These are phyloP conservation scores for Lamproptera curius DNA, from an alignment of 2,888 invertebrate species.

Conservation along the genomic window DNA sequence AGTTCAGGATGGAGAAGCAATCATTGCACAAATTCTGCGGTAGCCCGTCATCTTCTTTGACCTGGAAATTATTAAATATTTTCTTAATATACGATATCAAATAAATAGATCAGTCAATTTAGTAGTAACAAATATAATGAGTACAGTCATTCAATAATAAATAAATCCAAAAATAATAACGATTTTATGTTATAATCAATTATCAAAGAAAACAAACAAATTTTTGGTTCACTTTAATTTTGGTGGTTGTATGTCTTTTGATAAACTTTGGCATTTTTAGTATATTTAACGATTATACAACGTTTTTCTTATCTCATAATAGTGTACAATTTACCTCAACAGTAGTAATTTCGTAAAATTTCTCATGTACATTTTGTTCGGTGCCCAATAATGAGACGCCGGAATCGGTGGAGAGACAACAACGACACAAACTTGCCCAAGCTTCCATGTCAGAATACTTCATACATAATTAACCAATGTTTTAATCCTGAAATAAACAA, in stretches of 20 bases:
- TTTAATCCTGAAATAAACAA: conserved; percentile 55
- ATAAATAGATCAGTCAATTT: too few relatives aligned
- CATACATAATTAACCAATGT: conserved; percentile 46
- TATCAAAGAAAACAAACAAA: too few relatives aligned
- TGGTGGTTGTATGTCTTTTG: too few relatives aligned
- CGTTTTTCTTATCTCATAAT: background rate
- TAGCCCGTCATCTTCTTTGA: conserved; percentile 55
- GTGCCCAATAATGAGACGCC: conserved; percentile 61
- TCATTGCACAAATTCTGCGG: conserved; percentile 63
- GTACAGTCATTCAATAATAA: too few relatives aligned
- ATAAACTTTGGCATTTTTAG: too few relatives aligned
- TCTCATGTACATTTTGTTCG: conserved; percentile 49
- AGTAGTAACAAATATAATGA: background rate
- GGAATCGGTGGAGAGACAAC: conserved; percentile 63
- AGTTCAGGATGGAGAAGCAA: conserved; percentile 53
- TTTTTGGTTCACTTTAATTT: too few relatives aligned
- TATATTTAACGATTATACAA: too few relatives aligned
- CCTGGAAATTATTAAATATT: conserved; percentile 42
- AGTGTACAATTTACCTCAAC: conserved; percentile 49
- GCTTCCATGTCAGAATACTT: conserved; percentile 57
- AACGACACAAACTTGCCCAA: conserved; percentile 68
- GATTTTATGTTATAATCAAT: too few relatives aligned
- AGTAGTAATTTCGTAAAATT: conserved; percentile 62
- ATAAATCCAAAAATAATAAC: too few relatives aligned
- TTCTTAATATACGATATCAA: background rate